These are phyloP conservation scores for Ostrea edulis DNA, from an alignment of 1,140 invertebrate genomes.

Conservation along the genomic window DNA sequence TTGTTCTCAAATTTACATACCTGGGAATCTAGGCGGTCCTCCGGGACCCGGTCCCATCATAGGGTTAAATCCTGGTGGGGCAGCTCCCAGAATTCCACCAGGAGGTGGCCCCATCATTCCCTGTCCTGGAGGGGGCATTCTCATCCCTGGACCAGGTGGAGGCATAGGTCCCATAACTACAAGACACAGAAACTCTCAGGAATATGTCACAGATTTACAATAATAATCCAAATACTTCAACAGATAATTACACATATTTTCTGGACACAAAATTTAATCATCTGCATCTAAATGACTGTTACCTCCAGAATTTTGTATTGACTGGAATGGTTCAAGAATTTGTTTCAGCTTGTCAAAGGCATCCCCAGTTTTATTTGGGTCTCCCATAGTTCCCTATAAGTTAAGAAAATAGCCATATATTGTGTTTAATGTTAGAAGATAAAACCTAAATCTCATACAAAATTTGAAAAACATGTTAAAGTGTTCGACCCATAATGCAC, in stretches of 20 bases:
- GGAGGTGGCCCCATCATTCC: constrained; percentile 41
- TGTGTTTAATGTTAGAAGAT: too few species aligned
- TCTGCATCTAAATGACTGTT: neutral
- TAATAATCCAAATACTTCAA: neutral
- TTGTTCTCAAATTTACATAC: neutral
- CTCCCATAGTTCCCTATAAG: constrained; percentile 40
- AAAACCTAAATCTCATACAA: too few species aligned
- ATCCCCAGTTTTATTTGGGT: constrained; percentile 50
- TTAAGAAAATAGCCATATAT: neutral
- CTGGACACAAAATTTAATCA: neutral
- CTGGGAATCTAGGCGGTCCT: constrained; percentile 50
- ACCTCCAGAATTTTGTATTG: constrained; percentile 36
- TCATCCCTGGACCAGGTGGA: constrained; percentile 43
- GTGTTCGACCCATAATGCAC: too few species aligned
- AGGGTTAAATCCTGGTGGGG: constrained; percentile 66
- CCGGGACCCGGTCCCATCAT: constrained; percentile 54
- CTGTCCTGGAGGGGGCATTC: constrained; percentile 52
- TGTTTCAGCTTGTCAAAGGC: constrained; percentile 41
- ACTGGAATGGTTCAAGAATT: constrained; percentile 39
- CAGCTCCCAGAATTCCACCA: constrained; percentile 63
- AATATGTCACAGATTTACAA: neutral
- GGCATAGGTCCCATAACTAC: constrained; percentile 28
- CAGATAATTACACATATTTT: neutral
- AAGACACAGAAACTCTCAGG: neutral
- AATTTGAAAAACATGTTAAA: too few species aligned